Evolutionary conservation across 2,797 vertebrate species (phyloP).

Genomic region (Allobates femoralis): DNA sequence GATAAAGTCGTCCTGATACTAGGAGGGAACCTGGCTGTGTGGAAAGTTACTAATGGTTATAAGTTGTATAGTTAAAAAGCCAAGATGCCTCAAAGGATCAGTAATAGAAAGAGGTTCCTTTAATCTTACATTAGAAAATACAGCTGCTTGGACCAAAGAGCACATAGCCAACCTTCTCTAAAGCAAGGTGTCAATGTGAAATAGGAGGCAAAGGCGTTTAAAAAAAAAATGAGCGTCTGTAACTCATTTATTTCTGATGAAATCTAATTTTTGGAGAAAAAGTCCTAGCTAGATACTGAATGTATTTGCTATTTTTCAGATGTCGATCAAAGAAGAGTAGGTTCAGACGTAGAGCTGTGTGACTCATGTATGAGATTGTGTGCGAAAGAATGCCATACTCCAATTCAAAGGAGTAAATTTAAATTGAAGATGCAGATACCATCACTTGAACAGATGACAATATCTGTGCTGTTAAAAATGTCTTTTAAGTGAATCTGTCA

Average conservation of each 20-base stretch:
- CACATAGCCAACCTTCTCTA: not conserved
- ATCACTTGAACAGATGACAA: not conserved
- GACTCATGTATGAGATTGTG: slow-evolving; percentile 3
- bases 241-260: not conserved
- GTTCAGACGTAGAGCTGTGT: not conserved
- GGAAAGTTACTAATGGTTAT: not conserved
- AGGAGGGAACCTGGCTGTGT: not conserved
- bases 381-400: not conserved
- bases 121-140: not conserved
- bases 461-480: not conserved
- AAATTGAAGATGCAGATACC: not conserved
- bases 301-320: not conserved
- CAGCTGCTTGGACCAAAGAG: not conserved
- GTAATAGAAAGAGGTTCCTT: not conserved
- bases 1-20: too few relatives aligned
- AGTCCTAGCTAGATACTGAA: not conserved
- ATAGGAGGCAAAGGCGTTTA: not conserved
- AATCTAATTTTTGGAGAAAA: slow-evolving; percentile 7
- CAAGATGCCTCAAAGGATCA: not conserved
- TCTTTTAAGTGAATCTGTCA: not conserved
- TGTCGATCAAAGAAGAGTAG: slow-evolving; percentile 4
- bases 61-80: not conserved
- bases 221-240: not conserved
- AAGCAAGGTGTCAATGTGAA: not conserved
- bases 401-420: not conserved